phyloP scores from a whole-genome alignment of 2,888 invertebrate genomes.

The Aphrophora alni region DNA sequence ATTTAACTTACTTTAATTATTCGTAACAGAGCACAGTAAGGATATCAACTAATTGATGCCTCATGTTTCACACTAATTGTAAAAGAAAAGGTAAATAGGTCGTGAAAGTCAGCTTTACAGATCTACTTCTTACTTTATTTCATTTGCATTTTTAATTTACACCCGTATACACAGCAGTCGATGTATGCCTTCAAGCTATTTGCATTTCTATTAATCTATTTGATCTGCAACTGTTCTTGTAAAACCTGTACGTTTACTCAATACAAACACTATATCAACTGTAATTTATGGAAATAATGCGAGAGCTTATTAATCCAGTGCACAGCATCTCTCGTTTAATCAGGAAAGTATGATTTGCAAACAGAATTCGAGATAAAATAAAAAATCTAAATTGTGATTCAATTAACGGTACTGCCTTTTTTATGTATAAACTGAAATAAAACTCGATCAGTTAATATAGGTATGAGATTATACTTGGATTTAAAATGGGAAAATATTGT shows the following conservation, averaged over 20 bases:
- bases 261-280: not conserved
- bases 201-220: not conserved
- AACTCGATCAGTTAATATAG: no score
- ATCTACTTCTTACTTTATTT: not conserved
- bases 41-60: not conserved
- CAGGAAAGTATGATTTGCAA: no score
- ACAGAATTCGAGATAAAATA: no score
- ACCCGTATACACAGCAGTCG: not conserved
- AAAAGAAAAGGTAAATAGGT: not conserved
- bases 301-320: no score
- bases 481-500: no score
- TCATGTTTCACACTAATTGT: not conserved
- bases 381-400: no score
- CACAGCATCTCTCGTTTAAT: no score
- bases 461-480: no score
- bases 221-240: not conserved
- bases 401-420: no score
- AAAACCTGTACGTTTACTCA: not conserved
- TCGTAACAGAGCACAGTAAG: no score
- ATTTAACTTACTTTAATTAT: no score
- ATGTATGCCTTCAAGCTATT: not conserved
- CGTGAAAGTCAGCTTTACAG: not conserved
- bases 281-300: not conserved
- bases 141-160: conserved; percentile 4
- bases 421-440: no score